Conservation (phyloP, 2,797 vertebrate species). For the Sylvilagus floridanus region DNA sequence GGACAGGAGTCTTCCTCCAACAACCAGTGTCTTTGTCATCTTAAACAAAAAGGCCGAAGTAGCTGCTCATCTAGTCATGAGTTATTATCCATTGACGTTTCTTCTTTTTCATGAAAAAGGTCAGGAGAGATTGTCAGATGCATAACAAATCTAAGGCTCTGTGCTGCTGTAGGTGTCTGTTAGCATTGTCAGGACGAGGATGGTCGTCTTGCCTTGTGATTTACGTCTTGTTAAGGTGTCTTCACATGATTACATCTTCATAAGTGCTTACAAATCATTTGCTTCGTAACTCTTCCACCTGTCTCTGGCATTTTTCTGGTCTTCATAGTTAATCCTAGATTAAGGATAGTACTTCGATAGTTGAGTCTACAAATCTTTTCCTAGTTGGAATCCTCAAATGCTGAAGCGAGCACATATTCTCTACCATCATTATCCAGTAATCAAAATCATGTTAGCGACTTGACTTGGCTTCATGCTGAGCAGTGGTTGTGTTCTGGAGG, state of each 20-base stretch:
- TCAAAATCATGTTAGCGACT: constrained; percentile 72
- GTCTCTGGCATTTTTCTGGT: background rate
- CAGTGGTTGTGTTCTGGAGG: constrained; percentile 57
- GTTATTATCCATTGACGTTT: background rate
- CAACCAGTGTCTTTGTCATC: background rate
- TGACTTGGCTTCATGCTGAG: constrained; percentile 71
- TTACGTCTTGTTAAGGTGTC: background rate
- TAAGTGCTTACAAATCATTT: background rate
- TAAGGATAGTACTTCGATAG: constrained; percentile 9
- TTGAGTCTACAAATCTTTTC: constrained; percentile 11
- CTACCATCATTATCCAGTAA: constrained; percentile 61
- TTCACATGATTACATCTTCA: background rate
- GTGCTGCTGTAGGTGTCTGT: background rate
- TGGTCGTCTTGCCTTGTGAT: background rate
- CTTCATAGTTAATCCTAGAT: constrained; percentile 21
- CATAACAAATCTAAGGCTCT: background rate
- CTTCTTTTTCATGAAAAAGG: background rate
- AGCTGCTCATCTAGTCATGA: background rate
- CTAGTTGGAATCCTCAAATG: constrained; percentile 15
- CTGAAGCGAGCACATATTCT: constrained; percentile 63
- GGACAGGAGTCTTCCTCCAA: background rate
- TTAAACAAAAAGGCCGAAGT: constrained; percentile 21
- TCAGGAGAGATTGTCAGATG: background rate
- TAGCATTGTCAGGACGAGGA: background rate
- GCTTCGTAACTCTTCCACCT: background rate